Conservation (phyloP, 1,140 invertebrate species). For the Lanistes nyassanus region DNA sequence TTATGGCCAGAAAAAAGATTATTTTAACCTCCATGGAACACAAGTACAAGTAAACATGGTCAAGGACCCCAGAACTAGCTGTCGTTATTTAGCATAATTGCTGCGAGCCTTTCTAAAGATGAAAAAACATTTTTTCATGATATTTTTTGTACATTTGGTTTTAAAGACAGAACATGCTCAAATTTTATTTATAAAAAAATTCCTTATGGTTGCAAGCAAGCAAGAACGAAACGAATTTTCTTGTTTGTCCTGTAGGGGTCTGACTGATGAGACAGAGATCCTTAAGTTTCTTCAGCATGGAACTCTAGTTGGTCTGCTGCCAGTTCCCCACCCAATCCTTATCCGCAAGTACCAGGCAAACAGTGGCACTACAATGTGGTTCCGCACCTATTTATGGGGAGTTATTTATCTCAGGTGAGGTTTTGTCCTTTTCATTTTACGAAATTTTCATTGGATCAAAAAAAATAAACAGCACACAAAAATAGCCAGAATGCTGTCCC, state of each 20-base stretch:
- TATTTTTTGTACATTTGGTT: no score
- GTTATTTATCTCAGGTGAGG: constrained; percentile 93
- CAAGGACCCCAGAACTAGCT: no score
- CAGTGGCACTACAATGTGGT: constrained; percentile 97
- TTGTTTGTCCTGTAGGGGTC: constrained; percentile 83
- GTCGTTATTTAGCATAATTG: no score
- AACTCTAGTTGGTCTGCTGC: constrained; percentile 95
- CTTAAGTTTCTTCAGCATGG: constrained; percentile 99
- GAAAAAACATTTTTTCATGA: no score
- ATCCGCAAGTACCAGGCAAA: constrained; percentile 99
- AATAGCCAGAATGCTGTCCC: neutral
- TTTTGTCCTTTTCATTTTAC: neutral
- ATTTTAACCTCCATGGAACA: no score
- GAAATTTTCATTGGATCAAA: no score
- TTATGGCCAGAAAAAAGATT: no score
- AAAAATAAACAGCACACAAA: neutral
- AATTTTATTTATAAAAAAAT: neutral
- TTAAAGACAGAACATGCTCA: neutral
- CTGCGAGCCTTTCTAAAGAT: no score
- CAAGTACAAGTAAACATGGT: no score
- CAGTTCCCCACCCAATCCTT: constrained; percentile 98
- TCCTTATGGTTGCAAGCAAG: neutral
- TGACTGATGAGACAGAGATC: constrained; percentile 99
- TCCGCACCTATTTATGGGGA: constrained; percentile 99
- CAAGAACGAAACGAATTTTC: neutral